Base-by-base conservation (phyloP, 2,113 vertebrate species). In the Python bivittatus region DNA sequence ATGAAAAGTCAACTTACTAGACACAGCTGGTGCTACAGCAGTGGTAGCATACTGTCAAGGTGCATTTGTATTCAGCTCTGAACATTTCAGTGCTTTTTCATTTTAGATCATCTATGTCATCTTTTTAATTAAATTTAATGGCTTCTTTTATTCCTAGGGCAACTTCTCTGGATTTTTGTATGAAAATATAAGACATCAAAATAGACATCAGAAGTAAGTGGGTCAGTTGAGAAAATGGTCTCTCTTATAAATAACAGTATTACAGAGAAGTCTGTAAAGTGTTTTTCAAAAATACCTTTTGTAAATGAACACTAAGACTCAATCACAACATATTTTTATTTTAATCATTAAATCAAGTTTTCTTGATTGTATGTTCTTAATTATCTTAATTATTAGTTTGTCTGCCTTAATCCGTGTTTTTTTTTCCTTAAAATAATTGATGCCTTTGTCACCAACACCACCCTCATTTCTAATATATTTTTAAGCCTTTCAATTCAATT, bases 191-290 rank as follows among this genome's bases (percentile, higher is more conserved):
- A 29, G 89, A 84, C 33, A 90, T 84, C 12, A 93, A 91, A 53
- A 92, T 7, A 92, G 27, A 52, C 13, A 85, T 27, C 92, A 88
- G 5, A 93, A 93, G 88, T 6, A 94, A 1, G 33, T 86, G 44
- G 7, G 57, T 89, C 91, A 79, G 0, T 90, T 52, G 94, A 89
- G n/a, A 96, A 90, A 48, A n/a, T 52, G 53, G 33, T 94, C 92
- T 48, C 92, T 93, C 33, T 42, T 64, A 88, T 7, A 84, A 6
- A 68, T 13, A 93, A 25, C 3, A 25, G 20, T 13, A 84, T 86
- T 91, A 86, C 15, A 57, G 92, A 29, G 44, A 57, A 33, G 44
- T 42, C 33, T 68, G 10, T 23, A 25, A 38, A 54, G 12, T 90
- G 87, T 20, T 29, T 25, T 87, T 87, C 4, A 2, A 93, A 53